These are phyloP conservation scores for Cyanoliseus patagonus DNA, from an alignment of 2,113 vertebrate genomes.

Conservation along the genomic window DNA sequence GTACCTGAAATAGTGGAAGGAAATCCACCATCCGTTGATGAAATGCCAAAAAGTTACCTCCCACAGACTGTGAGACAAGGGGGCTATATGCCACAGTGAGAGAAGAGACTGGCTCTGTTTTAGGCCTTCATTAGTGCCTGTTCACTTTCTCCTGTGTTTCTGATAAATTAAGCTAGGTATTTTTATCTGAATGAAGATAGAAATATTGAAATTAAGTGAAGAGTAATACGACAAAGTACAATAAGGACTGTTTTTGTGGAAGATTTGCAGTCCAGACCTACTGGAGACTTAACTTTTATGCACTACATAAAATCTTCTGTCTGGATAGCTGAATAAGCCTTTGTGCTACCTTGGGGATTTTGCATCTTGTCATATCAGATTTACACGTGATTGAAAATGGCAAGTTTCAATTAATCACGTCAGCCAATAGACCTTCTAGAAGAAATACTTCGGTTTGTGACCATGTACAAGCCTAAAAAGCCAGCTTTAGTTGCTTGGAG, in stretches of 20 bases:
- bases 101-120: constrained; percentile 35
- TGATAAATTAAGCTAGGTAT: constrained; percentile 57
- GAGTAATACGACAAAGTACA: constrained; percentile 5
- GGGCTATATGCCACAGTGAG: constrained; percentile 89
- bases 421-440: background rate
- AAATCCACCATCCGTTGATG: constrained; percentile 39
- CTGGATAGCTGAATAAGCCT: constrained; percentile 18
- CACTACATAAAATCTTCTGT: constrained; percentile 53
- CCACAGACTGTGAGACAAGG: constrained; percentile 83
- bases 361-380: background rate
- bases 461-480: background rate
- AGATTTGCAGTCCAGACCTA: background rate
- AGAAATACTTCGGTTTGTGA: background rate
- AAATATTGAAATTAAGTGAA: constrained; percentile 24
- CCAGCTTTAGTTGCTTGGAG: background rate
- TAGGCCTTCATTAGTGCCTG: constrained; percentile 46
- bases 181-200: constrained; percentile 42
- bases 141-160: constrained; percentile 31
- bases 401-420: background rate
- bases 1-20: constrained; percentile 38
- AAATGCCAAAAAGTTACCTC: constrained; percentile 82
- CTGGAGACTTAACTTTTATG: constrained; percentile 24
- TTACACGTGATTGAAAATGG: background rate
- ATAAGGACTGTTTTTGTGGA: background rate
- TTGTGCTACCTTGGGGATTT: background rate